Percentiles rank a stretch among this genome's conserved stretches.
phyloP scores from a whole-genome alignment of 2,797 vertebrate genomes.

The Amphiprion clarkii region DNA sequence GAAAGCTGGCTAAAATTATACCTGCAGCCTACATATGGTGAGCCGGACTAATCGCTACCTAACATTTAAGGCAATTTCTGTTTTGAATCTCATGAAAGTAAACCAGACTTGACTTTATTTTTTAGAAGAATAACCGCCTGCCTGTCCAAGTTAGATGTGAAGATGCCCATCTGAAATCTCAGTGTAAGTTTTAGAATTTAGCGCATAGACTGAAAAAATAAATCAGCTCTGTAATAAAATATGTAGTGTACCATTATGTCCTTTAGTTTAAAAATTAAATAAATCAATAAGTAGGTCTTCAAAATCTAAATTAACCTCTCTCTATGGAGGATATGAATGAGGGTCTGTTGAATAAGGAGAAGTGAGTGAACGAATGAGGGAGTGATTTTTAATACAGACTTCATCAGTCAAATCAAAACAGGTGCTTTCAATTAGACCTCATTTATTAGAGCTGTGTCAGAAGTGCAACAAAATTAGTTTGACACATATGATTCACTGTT shows the following conservation, averaged over 20 bases:
- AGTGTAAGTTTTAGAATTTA: background rate
- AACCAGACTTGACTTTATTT: background rate
- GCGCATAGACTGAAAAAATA: background rate
- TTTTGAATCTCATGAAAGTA: background rate
- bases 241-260: background rate
- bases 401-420: constrained; percentile 21
- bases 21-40: too few relatives aligned
- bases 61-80: background rate
- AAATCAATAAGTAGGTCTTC: background rate
- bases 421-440: constrained; percentile 21
- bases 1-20: too few relatives aligned
- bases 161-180: background rate
- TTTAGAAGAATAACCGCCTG: background rate
- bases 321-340: background rate
- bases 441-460: background rate
- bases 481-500: background rate
- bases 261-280: too few relatives aligned
- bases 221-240: background rate
- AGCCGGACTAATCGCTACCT: background rate
- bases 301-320: background rate
- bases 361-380: background rate
- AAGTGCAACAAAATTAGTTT: background rate
- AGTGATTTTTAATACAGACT: background rate
- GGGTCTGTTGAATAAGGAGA: background rate
- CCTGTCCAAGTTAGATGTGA: background rate